Conservation (phyloP, 2,113 vertebrate genomes). For the Eidolon helvum region DNA sequence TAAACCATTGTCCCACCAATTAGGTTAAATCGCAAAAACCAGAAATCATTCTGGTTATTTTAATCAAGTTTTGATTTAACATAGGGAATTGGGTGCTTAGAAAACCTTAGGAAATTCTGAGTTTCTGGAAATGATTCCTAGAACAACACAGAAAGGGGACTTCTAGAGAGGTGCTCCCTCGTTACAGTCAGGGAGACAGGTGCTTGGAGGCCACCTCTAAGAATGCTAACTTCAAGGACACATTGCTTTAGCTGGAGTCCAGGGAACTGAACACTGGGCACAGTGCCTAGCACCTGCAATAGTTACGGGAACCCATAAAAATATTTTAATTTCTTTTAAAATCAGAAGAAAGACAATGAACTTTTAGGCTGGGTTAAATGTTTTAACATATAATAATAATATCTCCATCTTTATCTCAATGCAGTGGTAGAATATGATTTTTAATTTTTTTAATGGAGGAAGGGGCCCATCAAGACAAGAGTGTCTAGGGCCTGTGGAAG, state of each 20-base stretch:
- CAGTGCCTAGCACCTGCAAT: neutral
- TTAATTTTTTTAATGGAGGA: neutral
- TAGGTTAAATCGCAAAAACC: neutral
- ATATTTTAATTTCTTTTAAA: neutral
- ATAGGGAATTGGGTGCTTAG: neutral
- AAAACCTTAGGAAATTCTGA: neutral
- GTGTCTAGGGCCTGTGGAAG: neutral
- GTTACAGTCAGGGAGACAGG: neutral
- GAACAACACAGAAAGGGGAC: neutral
- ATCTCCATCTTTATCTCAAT: neutral
- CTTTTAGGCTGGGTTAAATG: neutral
- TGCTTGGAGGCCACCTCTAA: fast-evolving
- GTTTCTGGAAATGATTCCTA: neutral
- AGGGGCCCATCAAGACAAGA: neutral
- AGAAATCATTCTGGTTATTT: neutral
- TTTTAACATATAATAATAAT: neutral
- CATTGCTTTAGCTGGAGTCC: neutral
- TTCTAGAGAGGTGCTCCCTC: neutral
- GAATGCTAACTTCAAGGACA: neutral
- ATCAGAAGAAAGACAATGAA: neutral
- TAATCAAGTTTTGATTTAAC: neutral
- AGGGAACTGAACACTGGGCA: neutral
- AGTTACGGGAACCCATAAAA: neutral
- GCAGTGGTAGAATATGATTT: neutral
- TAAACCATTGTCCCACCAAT: neutral